phyloP scores from a whole-genome alignment of 2,113 vertebrate species.

The Grammomys surdaster region DNA sequence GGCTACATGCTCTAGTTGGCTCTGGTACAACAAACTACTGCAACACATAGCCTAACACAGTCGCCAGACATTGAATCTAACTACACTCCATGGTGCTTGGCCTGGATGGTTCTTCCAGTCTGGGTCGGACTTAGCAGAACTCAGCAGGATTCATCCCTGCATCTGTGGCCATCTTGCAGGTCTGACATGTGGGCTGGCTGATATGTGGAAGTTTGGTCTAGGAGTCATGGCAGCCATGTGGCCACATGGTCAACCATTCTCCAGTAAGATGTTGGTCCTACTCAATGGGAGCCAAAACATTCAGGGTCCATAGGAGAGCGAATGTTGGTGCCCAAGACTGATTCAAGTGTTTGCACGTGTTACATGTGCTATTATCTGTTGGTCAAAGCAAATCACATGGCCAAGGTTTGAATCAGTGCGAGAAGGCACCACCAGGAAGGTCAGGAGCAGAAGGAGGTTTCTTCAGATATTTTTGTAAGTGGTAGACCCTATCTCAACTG shows the following conservation, averaged over 20 bases:
- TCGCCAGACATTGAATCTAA: neutral
- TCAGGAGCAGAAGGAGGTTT: neutral
- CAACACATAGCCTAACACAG: neutral
- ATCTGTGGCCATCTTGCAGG: neutral
- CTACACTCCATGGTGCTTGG: neutral
- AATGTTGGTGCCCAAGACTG: rapidly evolving
- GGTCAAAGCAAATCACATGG: neutral
- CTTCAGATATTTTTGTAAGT: neutral
- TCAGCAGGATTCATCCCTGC: neutral
- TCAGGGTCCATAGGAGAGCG: neutral
- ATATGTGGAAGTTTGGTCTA: neutral
- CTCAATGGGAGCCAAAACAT: rapidly evolving
- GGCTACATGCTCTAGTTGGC: neutral
- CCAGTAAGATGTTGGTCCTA: neutral
- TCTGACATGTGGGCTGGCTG: neutral
- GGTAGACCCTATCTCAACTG: rapidly evolving
- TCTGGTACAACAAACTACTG: neutral
- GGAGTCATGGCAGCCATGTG: neutral
- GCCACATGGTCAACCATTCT: too few species aligned
- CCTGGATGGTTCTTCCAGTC: neutral
- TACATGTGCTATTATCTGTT: neutral
- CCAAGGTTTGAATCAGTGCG: neutral
- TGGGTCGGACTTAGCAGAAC: neutral
- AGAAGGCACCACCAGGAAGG: neutral
- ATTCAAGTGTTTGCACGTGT: neutral